Evolutionary conservation across 2,113 vertebrate genomes (phyloP).

Genomic region (Anguilla japonica): DNA sequence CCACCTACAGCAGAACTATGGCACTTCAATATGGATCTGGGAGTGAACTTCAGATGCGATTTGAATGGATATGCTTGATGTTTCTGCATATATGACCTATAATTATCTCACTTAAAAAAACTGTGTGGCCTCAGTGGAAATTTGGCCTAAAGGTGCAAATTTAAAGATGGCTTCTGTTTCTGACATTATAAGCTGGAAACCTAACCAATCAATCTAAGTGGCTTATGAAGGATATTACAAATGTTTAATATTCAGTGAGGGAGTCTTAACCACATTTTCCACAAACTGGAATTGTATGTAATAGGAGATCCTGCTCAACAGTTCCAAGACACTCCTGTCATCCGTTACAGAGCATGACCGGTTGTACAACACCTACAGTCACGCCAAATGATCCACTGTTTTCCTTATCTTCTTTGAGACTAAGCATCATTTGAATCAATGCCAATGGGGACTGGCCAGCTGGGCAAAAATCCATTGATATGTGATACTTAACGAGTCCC

Average conservation of each 20-base stretch:
- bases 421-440: not conserved
- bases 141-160: not conserved
- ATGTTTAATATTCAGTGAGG: not conserved
- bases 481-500: not conserved
- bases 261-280: not conserved
- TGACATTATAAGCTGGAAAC: not conserved
- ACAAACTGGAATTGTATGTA: not conserved
- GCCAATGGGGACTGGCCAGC: not conserved
- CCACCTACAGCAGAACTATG: not conserved
- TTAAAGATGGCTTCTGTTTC: not conserved
- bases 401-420: not conserved
- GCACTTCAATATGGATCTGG: not conserved
- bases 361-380: not conserved
- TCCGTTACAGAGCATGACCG: not conserved
- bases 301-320: not conserved
- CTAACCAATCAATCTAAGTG: not conserved
- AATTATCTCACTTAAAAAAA: not conserved
- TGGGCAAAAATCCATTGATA: constrained; percentile 1
- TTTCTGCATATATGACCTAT: not conserved
- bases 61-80: not conserved
- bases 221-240: not conserved
- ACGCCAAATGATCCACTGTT: constrained; percentile 3
- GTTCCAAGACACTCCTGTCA: not conserved
- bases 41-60: not conserved
- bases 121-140: not conserved